Conservation (phyloP, 2,113 vertebrate species). For the Phoenicopterus ruber region DNA sequence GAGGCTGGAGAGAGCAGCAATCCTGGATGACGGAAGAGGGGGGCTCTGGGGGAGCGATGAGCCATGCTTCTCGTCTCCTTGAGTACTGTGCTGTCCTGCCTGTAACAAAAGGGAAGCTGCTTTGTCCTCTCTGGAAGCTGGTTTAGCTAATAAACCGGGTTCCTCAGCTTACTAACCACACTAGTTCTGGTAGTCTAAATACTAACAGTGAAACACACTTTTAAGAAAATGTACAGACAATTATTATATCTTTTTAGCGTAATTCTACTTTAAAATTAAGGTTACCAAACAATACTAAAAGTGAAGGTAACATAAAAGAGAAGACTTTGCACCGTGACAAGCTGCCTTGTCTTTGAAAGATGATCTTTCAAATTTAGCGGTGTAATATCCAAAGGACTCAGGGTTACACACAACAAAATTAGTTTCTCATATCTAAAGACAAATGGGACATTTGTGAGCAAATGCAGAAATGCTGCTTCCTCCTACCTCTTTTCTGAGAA, state of each 20-base stretch:
- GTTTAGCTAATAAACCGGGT: not conserved
- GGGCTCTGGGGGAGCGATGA: not conserved
- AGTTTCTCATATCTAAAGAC: not conserved
- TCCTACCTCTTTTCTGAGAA: not conserved
- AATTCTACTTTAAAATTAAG: not conserved
- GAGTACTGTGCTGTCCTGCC: rapidly evolving
- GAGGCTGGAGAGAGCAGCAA: not conserved
- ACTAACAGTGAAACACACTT: not conserved
- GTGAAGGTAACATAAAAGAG: not conserved
- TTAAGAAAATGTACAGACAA: not conserved
- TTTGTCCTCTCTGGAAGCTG: not conserved
- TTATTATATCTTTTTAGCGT: not conserved
- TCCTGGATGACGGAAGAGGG: not conserved
- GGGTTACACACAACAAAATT: not conserved
- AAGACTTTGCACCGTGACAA: not conserved
- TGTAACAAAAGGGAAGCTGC: not conserved
- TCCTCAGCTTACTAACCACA: not conserved
- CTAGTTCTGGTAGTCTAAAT: not conserved
- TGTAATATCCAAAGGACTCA: not conserved
- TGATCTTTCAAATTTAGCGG: not conserved
- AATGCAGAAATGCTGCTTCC: not conserved
- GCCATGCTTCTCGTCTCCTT: not conserved
- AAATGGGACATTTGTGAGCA: not conserved
- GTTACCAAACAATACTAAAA: not conserved
- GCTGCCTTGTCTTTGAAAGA: not conserved